Percentiles rank a stretch among this genome's conserved stretches.
Conservation (phyloP, 1,140 invertebrate species). For the Drosophila malerkotliana region DNA sequence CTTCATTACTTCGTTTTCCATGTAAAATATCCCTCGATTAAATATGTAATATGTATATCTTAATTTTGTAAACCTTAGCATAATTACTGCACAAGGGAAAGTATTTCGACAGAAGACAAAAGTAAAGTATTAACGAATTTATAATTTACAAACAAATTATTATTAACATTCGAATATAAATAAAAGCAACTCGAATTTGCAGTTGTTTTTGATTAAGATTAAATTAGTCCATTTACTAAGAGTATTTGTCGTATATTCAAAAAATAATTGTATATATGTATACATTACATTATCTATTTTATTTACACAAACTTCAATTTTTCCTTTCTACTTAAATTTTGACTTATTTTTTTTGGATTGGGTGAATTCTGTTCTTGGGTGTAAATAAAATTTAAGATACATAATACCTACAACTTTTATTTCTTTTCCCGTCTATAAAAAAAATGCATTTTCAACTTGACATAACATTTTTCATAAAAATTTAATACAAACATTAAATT, state of each 20-base stretch:
- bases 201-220: conserved; percentile 1
- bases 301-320: too few relatives aligned
- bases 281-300: conserved; percentile 22
- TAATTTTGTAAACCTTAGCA: conserved; percentile 23
- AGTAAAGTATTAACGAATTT: conserved; percentile 46
- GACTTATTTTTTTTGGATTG: background rate
- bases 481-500: conserved; percentile 82
- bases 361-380: too few relatives aligned
- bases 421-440: background rate
- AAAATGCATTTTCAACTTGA: conserved; percentile 61
- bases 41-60: conserved; percentile 42
- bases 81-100: conserved; percentile 1
- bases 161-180: conserved; percentile 17
- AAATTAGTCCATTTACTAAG: background rate
- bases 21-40: conserved; percentile 55
- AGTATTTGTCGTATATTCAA: background rate
- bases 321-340: too few relatives aligned
- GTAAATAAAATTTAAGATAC: too few relatives aligned
- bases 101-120: conserved; percentile 7
- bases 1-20: conserved; percentile 6
- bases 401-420: too few relatives aligned
- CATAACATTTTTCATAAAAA: conserved; percentile 82
- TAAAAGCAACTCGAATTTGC: conserved; percentile 17
- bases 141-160: conserved; percentile 22
- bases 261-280: conserved; percentile 10